Evolutionary conservation across 2,797 vertebrate genomes (phyloP).

Genomic region (Danio albolineatus): DNA sequence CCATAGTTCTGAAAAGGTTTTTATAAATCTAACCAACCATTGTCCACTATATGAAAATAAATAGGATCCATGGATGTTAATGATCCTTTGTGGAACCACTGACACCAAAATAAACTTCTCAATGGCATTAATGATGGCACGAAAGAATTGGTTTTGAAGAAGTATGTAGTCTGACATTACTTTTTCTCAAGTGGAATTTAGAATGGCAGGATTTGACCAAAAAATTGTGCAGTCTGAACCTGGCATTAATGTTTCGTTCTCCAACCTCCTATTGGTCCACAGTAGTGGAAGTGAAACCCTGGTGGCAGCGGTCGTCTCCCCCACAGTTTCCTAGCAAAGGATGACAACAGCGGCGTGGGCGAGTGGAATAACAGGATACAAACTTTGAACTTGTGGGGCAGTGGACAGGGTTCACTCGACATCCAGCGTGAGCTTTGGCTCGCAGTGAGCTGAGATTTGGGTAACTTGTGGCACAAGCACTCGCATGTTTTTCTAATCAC

Average conservation of each 20-base stretch:
- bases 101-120: no score
- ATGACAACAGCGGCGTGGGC: slow-evolving; percentile 78
- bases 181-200: no score
- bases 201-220: no score
- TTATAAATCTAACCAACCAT: no score
- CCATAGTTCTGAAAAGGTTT: no score
- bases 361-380: slow-evolving; percentile 83
- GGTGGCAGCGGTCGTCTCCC: slow-evolving; percentile 72
- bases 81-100: no score
- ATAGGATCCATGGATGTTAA: no score
- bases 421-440: slow-evolving; percentile 44
- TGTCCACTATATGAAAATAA: no score
- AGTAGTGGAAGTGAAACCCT: slow-evolving; percentile 51
- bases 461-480: slow-evolving; percentile 23
- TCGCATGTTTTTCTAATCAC: slow-evolving; percentile 9
- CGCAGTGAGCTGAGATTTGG: slow-evolving; percentile 22
- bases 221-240: not conserved
- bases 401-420: slow-evolving; percentile 59
- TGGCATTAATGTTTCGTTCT: slow-evolving; percentile 10
- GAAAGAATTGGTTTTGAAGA: no score
- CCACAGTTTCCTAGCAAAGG: slow-evolving; percentile 79
- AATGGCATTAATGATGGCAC: no score
- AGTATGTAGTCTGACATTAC: no score
- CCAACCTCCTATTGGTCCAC: slow-evolving; percentile 34
- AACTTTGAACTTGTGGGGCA: slow-evolving; percentile 69